These are phyloP conservation scores for Catamblyrhynchus diadema DNA, from an alignment of 2,797 vertebrate species.

Conservation along the genomic window DNA sequence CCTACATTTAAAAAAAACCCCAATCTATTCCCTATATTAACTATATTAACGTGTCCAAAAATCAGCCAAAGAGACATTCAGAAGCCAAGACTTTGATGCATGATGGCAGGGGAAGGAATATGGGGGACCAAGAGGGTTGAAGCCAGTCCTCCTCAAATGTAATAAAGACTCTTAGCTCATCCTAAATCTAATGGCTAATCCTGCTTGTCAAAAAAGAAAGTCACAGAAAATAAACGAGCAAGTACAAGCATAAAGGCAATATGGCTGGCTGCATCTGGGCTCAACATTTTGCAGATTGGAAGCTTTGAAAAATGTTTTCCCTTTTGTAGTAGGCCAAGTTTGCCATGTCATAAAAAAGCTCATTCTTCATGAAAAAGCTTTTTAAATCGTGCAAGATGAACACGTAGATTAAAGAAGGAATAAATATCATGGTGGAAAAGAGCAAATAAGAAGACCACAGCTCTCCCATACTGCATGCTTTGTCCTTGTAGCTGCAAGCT, in stretches of 20 bases:
- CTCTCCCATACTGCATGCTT: neutral
- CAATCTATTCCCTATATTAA: neutral
- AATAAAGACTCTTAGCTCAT: neutral
- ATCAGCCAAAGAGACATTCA: neutral
- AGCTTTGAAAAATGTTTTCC: neutral
- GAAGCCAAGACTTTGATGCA: neutral
- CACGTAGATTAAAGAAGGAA: neutral
- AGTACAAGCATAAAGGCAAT: neutral
- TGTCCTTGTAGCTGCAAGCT: neutral
- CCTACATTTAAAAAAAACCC: neutral
- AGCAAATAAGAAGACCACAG: neutral
- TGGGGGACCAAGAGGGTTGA: neutral
- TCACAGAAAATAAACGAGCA: neutral
- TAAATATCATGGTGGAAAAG: neutral
- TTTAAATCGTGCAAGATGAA: neutral
- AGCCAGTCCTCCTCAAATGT: neutral
- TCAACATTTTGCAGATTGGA: neutral
- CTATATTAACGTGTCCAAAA: neutral
- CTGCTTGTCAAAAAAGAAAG: neutral
- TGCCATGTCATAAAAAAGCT: neutral
- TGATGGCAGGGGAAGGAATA: neutral
- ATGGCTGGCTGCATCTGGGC: neutral
- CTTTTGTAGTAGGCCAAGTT: neutral
- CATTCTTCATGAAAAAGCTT: neutral
- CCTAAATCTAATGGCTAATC: neutral